Evolutionary conservation across 2,888 invertebrate genomes (phyloP).

Genomic region (Dinocampus coccinellae): DNA sequence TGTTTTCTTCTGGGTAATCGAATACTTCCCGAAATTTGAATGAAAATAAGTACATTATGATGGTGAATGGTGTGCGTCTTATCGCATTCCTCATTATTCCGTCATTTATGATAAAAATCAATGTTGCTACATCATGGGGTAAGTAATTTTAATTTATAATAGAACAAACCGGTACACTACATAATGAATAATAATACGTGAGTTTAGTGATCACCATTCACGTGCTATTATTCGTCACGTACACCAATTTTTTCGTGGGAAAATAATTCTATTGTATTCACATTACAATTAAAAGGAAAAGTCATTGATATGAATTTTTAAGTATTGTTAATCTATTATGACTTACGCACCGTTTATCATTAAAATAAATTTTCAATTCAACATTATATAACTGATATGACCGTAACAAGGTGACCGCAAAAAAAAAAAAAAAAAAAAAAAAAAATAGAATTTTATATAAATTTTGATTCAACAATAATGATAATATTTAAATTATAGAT

Average conservation of each 20-base stretch:
- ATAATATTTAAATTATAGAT: neutral
- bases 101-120: neutral
- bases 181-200: neutral
- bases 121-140: constrained; percentile 62
- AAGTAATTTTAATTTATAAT: constrained; percentile 44
- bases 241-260: constrained; percentile 52
- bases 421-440: neutral
- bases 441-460: neutral
- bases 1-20: neutral
- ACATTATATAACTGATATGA: neutral
- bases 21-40: neutral
- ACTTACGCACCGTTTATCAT: neutral
- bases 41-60: constrained; percentile 15
- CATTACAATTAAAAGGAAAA: too few relatives aligned
- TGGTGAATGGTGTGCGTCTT: neutral
- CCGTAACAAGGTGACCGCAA: neutral
- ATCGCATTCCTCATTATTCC: neutral
- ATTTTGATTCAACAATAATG: neutral
- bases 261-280: neutral
- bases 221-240: constrained; percentile 61
- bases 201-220: constrained; percentile 58
- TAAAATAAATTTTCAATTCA: neutral
- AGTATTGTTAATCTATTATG: too few relatives aligned
- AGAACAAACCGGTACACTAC: constrained; percentile 7
- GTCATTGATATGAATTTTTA: too few relatives aligned